Base-by-base conservation (phyloP, 2,113 vertebrate genomes). In the Tonatia bakeri region DNA sequence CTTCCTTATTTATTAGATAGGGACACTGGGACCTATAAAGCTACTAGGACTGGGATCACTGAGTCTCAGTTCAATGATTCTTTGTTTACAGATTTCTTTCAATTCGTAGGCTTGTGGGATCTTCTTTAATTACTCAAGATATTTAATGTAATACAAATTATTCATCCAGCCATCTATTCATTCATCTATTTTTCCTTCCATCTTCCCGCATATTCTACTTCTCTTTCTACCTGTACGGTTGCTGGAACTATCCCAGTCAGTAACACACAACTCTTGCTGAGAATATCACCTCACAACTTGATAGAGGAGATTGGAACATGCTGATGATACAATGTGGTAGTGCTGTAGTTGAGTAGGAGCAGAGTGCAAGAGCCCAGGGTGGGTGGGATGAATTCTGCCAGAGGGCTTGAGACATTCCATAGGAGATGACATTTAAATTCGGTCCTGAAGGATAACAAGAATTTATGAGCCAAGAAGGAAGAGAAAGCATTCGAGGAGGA, bases 21-120 rank as follows among this genome's bases (percentile, higher is more conserved):
- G 83, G 89, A 95, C 5, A 33, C 50, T 79, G 82, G 83, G 79
- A 91, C 61, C 50, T 79, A 17, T 24, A 84, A 82, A 92, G 40
- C 79, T 56, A 22, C 82, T 45, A 93, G 47, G 61, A 65, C 73
- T 82, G 89, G 89, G 72, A 91, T 89, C 67, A 86, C 14, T 33
- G 76, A 84, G 61, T 96, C 79, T 95, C 81, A 94, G 59, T 67
- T 72, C 82, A 93, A 12, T 83, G 96, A 89, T 89, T 97, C 52
- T 93, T 96, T 96, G 77, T 94, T 95, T 95, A 70, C 6, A 82
- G 89, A 73, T 90, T 91, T 97, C 73, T 96, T 89, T 85, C 22
- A 43, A 40, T 54, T 96, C 16, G 22, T 43, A 65, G 54, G 79
- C 54, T 43, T 84, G 3, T 36, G 38, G 75, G 67, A 87, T 64